These are phyloP conservation scores for Xiphophorus maculatus DNA, from an alignment of 2,113 vertebrate species.

Conservation along the genomic window DNA sequence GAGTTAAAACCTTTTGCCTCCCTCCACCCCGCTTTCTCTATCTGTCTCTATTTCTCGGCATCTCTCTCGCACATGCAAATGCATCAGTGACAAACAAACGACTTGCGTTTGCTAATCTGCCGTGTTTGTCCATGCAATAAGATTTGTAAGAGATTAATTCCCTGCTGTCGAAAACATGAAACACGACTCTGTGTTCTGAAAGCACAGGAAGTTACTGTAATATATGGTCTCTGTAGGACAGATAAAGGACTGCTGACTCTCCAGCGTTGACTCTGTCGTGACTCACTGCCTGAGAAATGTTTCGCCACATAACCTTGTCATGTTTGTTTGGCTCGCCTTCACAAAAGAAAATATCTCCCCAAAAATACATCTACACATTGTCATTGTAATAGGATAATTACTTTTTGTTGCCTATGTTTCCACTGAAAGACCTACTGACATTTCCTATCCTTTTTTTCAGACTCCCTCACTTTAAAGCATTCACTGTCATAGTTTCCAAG, in stretches of 20 bases:
- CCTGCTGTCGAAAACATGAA: constrained; percentile 12
- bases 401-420: no score
- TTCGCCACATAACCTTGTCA: background rate
- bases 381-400: no score
- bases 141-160: constrained; percentile 42
- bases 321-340: constrained; percentile 18
- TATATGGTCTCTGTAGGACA: constrained; percentile 6
- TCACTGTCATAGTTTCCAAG: no score
- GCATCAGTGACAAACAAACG: constrained; percentile 13
- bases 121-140: constrained; percentile 22
- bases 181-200: constrained; percentile 14
- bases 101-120: constrained; percentile 21
- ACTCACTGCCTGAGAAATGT: background rate
- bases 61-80: background rate
- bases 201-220: constrained; percentile 7
- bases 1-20: constrained; percentile 1
- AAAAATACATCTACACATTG: no score
- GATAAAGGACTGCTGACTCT: constrained; percentile 8
- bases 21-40: background rate
- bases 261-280: constrained; percentile 4
- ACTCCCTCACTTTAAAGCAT: no score
- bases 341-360: background rate
- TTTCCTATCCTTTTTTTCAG: no score
- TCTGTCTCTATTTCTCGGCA: background rate
- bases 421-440: no score